Conservation (phyloP, 2,888 invertebrate genomes). For the Caenorhabditis sinica region DNA sequence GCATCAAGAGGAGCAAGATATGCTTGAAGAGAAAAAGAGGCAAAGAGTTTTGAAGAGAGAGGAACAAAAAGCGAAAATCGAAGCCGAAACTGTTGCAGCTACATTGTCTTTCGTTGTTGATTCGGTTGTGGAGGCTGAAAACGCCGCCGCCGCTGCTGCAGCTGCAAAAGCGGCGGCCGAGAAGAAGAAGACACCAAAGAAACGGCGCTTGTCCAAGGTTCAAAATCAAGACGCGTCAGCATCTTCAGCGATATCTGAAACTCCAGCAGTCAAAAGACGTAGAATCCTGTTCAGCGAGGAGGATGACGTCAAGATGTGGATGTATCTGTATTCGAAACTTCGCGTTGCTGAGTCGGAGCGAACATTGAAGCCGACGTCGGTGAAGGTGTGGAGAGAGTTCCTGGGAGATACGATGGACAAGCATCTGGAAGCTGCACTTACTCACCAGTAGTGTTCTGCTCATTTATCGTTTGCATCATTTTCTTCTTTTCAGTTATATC, state of each 20-base stretch:
- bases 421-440: neutral
- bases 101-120: too few relatives aligned
- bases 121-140: too few relatives aligned
- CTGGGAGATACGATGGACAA: neutral
- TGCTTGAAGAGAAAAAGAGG: neutral
- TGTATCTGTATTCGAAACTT: slow-evolving; percentile 24
- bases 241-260: neutral
- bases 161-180: neutral
- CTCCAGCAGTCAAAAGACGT: neutral
- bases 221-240: neutral
- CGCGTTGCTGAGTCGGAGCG: neutral
- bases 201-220: neutral
- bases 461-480: neutral
- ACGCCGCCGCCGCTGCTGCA: neutral
- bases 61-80: neutral
- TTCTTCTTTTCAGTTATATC: slow-evolving; percentile 2
- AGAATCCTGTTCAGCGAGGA: neutral
- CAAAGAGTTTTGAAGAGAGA: neutral
- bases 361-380: neutral
- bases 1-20: neutral
- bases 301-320: slow-evolving; percentile 23
- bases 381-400: slow-evolving; percentile 23
- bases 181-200: slow-evolving; percentile 10
- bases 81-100: neutral
- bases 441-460: neutral